Evolutionary conservation across 1,140 invertebrate genomes (phyloP).

Genomic region (Aricia agestis): DNA sequence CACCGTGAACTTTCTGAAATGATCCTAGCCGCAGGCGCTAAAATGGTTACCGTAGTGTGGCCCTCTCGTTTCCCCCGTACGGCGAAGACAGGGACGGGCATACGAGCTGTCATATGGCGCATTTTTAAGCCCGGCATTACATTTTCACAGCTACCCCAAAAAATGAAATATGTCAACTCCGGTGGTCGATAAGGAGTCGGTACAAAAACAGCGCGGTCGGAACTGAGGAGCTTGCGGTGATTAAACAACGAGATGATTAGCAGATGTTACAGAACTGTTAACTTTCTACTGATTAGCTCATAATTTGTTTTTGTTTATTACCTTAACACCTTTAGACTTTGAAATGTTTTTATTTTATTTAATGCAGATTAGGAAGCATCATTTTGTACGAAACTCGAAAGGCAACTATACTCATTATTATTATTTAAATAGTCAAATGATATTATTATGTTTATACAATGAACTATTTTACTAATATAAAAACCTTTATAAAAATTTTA

Average conservation of each 20-base stretch:
- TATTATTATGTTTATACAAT: too few species aligned
- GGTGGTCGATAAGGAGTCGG: slow-evolving; percentile 58
- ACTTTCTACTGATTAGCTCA: background rate
- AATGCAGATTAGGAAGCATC: background rate
- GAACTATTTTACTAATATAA: too few species aligned
- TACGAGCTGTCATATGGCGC: slow-evolving; percentile 46
- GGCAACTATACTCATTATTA: too few species aligned
- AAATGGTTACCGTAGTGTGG: slow-evolving; percentile 29
- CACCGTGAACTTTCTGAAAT: slow-evolving; percentile 48
- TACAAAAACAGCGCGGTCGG: slow-evolving; percentile 53
- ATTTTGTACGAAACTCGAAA: background rate
- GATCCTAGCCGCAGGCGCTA: slow-evolving; percentile 46
- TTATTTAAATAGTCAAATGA: too few species aligned
- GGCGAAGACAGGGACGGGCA: slow-evolving; percentile 37
- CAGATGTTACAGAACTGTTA: slow-evolving; percentile 40
- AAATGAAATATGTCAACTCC: slow-evolving; percentile 60
- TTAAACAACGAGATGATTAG: slow-evolving; percentile 40
- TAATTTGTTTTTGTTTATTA: slow-evolving; percentile 1
- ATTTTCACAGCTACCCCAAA: slow-evolving; percentile 68
- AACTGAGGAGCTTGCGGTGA: slow-evolving; percentile 43
- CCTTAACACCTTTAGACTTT: background rate
- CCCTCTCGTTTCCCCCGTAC: slow-evolving; percentile 36
- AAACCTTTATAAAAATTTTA: background rate
- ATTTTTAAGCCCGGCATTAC: slow-evolving; percentile 53
- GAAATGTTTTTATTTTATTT: background rate